Conservation (phyloP, 2,797 vertebrate genomes). For the Crax fasciolata region DNA sequence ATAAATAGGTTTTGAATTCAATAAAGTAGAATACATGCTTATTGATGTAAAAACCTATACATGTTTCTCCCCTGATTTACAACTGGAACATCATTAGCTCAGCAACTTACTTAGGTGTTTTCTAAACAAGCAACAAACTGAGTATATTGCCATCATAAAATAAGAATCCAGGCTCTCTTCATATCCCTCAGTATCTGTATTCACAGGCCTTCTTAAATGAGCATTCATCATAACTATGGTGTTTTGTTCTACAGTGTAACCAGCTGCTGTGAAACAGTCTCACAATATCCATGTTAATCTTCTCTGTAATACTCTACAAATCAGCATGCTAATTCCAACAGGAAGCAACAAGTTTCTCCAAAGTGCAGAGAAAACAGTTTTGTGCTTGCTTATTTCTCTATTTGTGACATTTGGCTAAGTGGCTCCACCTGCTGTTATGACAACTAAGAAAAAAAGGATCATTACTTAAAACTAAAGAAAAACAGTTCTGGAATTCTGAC, state of each 20-base stretch:
- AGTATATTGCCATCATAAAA: background rate
- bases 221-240: background rate
- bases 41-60: background rate
- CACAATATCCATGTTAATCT: background rate
- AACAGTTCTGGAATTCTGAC: background rate
- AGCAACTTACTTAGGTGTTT: background rate
- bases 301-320: background rate
- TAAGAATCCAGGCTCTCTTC: background rate
- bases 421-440: slow-evolving; percentile 75
- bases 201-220: background rate
- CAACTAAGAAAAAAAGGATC: background rate
- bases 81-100: background rate
- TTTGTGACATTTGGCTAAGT: slow-evolving; percentile 12
- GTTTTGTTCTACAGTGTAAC: background rate
- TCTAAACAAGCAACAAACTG: background rate
- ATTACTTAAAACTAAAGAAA: background rate
- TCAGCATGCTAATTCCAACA: background rate
- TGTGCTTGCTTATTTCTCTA: background rate
- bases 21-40: background rate
- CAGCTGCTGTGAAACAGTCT: background rate
- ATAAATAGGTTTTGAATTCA: background rate
- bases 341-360: background rate
- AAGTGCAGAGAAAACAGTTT: background rate
- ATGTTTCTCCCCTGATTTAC: background rate
- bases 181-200: background rate